Evolutionary conservation across 2,888 invertebrate genomes (phyloP).

Genomic region (Parnassius orleans): DNA sequence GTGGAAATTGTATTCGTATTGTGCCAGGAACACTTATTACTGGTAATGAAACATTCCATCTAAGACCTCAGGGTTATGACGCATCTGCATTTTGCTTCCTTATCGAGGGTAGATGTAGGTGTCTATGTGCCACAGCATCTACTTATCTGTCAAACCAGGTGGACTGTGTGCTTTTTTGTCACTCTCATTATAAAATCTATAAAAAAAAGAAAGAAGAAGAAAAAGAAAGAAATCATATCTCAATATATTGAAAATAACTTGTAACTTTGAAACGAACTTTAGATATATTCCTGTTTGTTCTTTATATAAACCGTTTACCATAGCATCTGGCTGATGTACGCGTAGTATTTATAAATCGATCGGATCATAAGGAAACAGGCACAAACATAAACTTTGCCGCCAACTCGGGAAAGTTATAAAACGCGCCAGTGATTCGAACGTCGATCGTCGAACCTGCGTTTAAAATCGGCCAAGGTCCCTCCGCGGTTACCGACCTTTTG

Average conservation of each 20-base stretch:
- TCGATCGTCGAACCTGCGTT: slow-evolving; percentile 53
- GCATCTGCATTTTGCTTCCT: no score
- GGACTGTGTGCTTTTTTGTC: no score
- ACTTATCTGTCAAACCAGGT: no score
- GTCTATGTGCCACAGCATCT: no score
- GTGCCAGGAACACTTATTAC: no score
- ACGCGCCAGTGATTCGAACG: slow-evolving; percentile 52
- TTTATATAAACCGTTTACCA: slow-evolving; percentile 30
- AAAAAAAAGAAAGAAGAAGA: no score
- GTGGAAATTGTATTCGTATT: no score
- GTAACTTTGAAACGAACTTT: slow-evolving; percentile 35
- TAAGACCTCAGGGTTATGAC: no score
- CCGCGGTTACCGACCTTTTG: slow-evolving; percentile 57
- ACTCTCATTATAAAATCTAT: no score
- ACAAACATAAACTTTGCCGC: slow-evolving; percentile 68
- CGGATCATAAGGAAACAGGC: slow-evolving; percentile 65
- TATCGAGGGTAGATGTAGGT: no score
- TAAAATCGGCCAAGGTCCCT: slow-evolving; percentile 78
- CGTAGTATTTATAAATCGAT: slow-evolving; percentile 63
- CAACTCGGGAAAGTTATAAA: slow-evolving; percentile 62
- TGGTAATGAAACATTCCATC: no score
- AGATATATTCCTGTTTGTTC: slow-evolving; percentile 31
- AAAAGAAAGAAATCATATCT: no score
- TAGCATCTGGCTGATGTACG: slow-evolving; percentile 59
- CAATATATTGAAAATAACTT: slow-evolving; percentile 31